Conservation (phyloP, 1,140 invertebrate species). For the Sitodiplosis mosellana region DNA sequence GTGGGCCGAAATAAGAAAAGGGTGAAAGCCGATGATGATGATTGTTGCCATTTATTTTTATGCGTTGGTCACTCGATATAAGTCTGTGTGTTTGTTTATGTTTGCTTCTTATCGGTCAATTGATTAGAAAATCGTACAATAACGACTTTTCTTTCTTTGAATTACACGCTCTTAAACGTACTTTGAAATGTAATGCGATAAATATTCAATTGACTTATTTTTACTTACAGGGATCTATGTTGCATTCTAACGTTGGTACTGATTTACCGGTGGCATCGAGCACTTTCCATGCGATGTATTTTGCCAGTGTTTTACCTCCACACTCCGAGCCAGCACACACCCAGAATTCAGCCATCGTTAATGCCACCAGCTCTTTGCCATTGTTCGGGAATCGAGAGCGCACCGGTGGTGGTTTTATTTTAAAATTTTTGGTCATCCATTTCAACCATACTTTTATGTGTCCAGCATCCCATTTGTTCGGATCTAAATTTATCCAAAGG, state of each 20-base stretch:
- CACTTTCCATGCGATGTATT: constrained; percentile 29
- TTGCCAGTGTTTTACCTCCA: constrained; percentile 27
- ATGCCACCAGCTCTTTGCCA: constrained; percentile 35
- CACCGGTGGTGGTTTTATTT: constrained; percentile 32
- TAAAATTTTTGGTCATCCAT: constrained; percentile 41
- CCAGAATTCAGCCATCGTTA: constrained; percentile 30
- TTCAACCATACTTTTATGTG: constrained; percentile 44
- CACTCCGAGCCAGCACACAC: constrained; percentile 23
- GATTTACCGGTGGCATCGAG: constrained; percentile 28
- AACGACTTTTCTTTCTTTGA: too few species aligned
- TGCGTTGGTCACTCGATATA: too few species aligned
- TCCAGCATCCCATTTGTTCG: constrained; percentile 35
- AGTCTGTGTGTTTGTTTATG: too few species aligned
- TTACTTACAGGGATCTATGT: constrained; percentile 23
- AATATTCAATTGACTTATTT: not conserved
- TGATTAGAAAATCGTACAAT: too few species aligned
- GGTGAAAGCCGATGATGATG: too few species aligned
- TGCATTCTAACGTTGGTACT: constrained; percentile 24
- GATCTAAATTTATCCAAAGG: too few species aligned
- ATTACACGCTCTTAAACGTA: too few species aligned
- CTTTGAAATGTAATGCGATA: too few species aligned
- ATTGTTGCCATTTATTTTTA: too few species aligned
- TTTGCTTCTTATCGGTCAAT: too few species aligned
- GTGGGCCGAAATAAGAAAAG: too few species aligned
- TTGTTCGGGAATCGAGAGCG: constrained; percentile 32